These are phyloP conservation scores for Rhabdophis nuchalis DNA, from an alignment of 2,797 vertebrate genomes.

Conservation along the genomic window DNA sequence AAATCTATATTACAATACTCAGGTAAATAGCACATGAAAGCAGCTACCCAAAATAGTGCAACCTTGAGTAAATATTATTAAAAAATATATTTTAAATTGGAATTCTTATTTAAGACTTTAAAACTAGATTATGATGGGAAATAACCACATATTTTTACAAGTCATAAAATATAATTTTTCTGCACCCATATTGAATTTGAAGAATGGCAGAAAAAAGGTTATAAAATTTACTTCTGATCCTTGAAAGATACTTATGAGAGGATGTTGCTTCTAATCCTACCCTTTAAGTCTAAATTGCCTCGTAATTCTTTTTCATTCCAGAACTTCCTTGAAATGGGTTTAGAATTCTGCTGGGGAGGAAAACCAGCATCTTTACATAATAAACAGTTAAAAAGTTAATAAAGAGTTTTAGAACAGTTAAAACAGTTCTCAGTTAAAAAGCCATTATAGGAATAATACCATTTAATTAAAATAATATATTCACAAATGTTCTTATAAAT, in stretches of 20 bases:
- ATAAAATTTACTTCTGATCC: neutral
- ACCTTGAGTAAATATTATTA: neutral
- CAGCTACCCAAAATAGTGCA: neutral
- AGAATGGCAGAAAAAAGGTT: neutral
- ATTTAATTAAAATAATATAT: neutral
- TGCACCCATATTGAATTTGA: neutral
- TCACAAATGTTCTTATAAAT: neutral
- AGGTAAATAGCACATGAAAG: neutral
- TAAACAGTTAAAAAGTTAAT: neutral
- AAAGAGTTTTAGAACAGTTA: no score
- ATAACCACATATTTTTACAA: neutral
- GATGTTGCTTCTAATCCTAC: neutral
- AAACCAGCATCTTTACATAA: neutral
- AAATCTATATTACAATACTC: neutral
- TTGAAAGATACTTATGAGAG: neutral
- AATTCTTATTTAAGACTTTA: neutral
- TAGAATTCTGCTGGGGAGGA: neutral
- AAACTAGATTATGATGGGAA: neutral
- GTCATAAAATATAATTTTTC: neutral
- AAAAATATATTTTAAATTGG: neutral
- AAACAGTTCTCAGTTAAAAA: neutral
- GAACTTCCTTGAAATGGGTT: neutral
- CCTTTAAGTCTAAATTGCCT: neutral
- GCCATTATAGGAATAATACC: neutral
- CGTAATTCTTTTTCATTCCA: neutral